Base-by-base conservation (phyloP, 2,888 invertebrate genomes). In the Acrobasis repandana region DNA sequence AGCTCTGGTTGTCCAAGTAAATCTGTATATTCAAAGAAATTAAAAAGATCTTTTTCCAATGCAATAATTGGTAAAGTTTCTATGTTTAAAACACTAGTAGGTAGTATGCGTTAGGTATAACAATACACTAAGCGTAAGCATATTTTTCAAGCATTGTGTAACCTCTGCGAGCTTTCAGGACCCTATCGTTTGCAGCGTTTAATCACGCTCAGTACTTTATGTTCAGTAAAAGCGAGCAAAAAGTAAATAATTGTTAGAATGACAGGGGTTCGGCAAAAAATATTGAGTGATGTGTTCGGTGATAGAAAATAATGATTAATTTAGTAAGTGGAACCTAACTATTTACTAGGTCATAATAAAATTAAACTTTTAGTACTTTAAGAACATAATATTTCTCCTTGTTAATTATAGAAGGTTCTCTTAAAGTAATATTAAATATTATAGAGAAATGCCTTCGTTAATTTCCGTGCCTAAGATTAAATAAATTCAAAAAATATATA, bases 231-330 rank as follows among this genome's bases (percentile, higher is more conserved):
- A 51, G 51, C 15, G 34, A 10, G 9, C 34, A 51, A 51, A 15
- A 34, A 51, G 34, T 51, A 51, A 51, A 51, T 34, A 51, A 51
- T 34, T 51, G 51, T 34, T 33, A 15, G 51, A 34, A 34, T 15
- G 51, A 51, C 51, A 51, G 33, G 50, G 50, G 34, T 34, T n/a
- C 50, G 33, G 15, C 34, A 51, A 51, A 51, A 51, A 51, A 51
- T 51, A 51, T 51, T 33, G 34, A 51, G 15, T 34, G 51, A 51
- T 34, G 34, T 33, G 51, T 6, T 51, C 34, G 2, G 1, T 9
- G 51, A 34, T 51, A 28, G 34, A 0, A 51, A 34, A 51, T 51
- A 51, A 28, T 20, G 15, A 9, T 16, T 49, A 3, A 11, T 49
- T 49, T 16, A 50, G 4, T 2, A 10, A 43, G n/a, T 43, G 43